A percentile compares a stretch with the other conserved stretches of the same genome.
These are phyloP conservation scores for Cyprinella venusta DNA, from an alignment of 2,797 vertebrate species.

Conservation along the genomic window DNA sequence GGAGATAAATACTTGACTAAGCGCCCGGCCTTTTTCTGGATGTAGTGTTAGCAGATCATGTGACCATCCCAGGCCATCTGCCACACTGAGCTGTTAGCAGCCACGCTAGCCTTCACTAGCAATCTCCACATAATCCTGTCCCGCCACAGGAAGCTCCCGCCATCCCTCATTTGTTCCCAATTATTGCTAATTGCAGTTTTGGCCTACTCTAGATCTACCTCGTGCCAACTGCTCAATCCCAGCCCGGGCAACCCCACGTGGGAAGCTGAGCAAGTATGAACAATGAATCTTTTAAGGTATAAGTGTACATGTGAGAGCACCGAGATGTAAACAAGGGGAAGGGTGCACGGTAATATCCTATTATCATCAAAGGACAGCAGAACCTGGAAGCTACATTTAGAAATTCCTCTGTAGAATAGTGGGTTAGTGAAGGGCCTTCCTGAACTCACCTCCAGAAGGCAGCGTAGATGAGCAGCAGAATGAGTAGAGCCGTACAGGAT, in stretches of 20 bases:
- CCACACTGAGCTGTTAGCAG: constrained; percentile 48
- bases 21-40: constrained; percentile 17
- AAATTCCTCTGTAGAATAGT: neutral
- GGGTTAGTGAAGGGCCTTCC: neutral
- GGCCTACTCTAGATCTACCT: constrained; percentile 52
- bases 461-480: constrained; percentile 93
- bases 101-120: constrained; percentile 40
- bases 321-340: neutral
- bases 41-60: constrained; percentile 32
- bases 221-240: constrained; percentile 52
- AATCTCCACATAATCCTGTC: constrained; percentile 53
- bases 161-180: constrained; percentile 69
- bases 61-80: constrained; percentile 52
- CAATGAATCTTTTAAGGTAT: constrained; percentile 30
- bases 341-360: neutral
- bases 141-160: constrained; percentile 48
- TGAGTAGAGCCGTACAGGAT: constrained; percentile 93
- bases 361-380: constrained; percentile 25
- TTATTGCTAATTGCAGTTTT: constrained; percentile 68
- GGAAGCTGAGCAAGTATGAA: constrained; percentile 43
- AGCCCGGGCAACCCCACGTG: constrained; percentile 38
- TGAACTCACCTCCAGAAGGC: constrained; percentile 93
- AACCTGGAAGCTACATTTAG: constrained; percentile 8
- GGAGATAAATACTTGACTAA: constrained; percentile 46
- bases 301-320: constrained; percentile 27